These are phyloP conservation scores for Apodemus agrarius DNA, from an alignment of 2,797 vertebrate species.

Conservation along the genomic window DNA sequence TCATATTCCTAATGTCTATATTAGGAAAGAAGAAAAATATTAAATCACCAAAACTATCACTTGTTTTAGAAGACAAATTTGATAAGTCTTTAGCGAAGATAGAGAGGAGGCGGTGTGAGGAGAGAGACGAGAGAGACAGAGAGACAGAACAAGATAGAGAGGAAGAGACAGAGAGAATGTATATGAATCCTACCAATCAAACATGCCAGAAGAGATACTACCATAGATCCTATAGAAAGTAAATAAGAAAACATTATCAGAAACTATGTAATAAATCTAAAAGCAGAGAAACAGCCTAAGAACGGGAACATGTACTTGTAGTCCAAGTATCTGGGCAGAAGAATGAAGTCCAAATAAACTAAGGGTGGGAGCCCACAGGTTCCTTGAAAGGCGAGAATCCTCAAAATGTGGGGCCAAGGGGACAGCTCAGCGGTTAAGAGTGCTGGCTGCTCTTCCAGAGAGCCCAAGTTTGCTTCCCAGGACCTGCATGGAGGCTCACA, in stretches of 20 bases:
- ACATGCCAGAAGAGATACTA: neutral
- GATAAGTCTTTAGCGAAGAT: neutral
- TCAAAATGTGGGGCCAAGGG: too few relatives aligned
- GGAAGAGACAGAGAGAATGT: neutral
- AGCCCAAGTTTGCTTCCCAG: neutral
- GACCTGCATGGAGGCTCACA: neutral
- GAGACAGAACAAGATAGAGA: neutral
- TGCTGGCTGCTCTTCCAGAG: neutral
- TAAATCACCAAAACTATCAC: neutral
- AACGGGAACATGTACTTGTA: neutral
- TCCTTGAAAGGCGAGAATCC: neutral
- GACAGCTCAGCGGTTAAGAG: neutral
- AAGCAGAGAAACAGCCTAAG: neutral
- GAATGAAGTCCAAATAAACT: neutral
- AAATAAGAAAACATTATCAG: neutral
- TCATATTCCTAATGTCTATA: neutral
- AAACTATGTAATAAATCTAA: neutral
- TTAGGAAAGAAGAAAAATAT: neutral
- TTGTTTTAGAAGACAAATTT: neutral
- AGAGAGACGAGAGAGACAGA: neutral
- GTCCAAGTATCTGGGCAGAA: neutral
- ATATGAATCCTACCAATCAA: neutral
- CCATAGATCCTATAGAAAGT: neutral
- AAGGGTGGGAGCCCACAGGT: neutral
- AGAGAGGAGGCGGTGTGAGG: neutral